A percentile compares a stretch with the other conserved stretches of the same genome.
phyloP scores from a whole-genome alignment of 2,113 vertebrate species.

The Glareola pratincola region DNA sequence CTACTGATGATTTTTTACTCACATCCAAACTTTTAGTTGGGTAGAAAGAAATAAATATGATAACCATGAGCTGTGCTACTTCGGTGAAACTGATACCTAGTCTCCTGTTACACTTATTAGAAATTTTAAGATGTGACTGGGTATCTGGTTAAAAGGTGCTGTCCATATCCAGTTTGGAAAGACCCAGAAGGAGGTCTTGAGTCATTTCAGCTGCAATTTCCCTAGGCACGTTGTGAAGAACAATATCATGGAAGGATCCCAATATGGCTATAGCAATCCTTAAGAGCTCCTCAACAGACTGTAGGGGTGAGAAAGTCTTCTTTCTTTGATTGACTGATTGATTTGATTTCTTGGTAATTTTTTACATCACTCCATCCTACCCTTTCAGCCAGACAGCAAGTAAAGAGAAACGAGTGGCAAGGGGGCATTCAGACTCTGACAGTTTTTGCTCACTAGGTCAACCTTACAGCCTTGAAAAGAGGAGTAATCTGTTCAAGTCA shows the following conservation, averaged over 20 bases:
- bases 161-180: not conserved
- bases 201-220: not conserved
- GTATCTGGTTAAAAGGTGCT: not conserved
- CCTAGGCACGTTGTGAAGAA: not conserved
- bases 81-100: not conserved
- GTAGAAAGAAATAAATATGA: not conserved
- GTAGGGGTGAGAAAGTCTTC: not conserved
- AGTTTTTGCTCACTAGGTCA: not conserved
- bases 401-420: not conserved
- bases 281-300: not conserved
- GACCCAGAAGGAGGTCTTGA: not conserved
- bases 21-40: not conserved
- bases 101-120: not conserved
- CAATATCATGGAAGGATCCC: not conserved
- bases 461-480: not conserved
- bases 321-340: not conserved
- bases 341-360: not conserved
- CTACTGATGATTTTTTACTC: not conserved
- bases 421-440: not conserved
- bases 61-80: not conserved
- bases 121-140: not conserved
- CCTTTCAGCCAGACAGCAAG: not conserved
- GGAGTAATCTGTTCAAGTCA: not conserved
- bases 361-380: not conserved
- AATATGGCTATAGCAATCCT: not conserved